Evolutionary conservation across 2,888 invertebrate genomes (phyloP).

Genomic region (Acleris literana): DNA sequence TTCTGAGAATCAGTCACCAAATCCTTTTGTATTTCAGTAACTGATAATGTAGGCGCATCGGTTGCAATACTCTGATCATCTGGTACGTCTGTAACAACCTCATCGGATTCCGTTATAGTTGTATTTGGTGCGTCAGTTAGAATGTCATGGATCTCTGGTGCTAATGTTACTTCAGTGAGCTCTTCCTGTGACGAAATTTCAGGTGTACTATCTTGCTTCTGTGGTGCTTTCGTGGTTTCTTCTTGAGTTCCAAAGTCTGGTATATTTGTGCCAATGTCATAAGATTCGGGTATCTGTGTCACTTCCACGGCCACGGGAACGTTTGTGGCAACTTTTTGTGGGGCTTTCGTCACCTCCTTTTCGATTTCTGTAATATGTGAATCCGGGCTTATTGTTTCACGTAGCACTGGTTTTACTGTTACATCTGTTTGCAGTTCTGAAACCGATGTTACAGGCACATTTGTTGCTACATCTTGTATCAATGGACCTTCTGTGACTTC

Average conservation of each 20-base stretch:
- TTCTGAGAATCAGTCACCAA: background rate
- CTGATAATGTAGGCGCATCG: slow-evolving; percentile 7
- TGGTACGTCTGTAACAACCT: slow-evolving; percentile 4
- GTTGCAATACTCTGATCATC: slow-evolving; percentile 8
- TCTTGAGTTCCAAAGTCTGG: slow-evolving; percentile 4
- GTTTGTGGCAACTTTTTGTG: slow-evolving; percentile 13
- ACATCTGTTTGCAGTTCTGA: background rate
- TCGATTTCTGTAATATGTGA: background rate
- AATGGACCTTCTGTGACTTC: slow-evolving; percentile 30
- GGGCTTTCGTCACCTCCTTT: slow-evolving; percentile 8
- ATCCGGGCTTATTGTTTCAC: background rate
- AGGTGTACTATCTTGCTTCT: background rate
- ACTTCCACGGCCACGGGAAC: slow-evolving; percentile 5
- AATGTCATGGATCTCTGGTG: slow-evolving; percentile 33
- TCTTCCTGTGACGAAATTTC: background rate
- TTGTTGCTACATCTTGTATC: slow-evolving; percentile 12
- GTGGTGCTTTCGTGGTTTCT: slow-evolving; percentile 9
- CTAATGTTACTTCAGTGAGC: slow-evolving; percentile 1
- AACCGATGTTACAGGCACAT: background rate
- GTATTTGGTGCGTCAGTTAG: background rate
- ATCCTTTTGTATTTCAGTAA: slow-evolving; percentile 11
- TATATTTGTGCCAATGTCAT: slow-evolving; percentile 1
- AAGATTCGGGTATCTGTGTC: background rate
- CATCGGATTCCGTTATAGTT: background rate
- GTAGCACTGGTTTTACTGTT: slow-evolving; percentile 3